A percentile compares a stretch with the other conserved stretches of the same genome.
These are phyloP conservation scores for Petaurus breviceps DNA, from an alignment of 2,113 vertebrate genomes.

Conservation along the genomic window DNA sequence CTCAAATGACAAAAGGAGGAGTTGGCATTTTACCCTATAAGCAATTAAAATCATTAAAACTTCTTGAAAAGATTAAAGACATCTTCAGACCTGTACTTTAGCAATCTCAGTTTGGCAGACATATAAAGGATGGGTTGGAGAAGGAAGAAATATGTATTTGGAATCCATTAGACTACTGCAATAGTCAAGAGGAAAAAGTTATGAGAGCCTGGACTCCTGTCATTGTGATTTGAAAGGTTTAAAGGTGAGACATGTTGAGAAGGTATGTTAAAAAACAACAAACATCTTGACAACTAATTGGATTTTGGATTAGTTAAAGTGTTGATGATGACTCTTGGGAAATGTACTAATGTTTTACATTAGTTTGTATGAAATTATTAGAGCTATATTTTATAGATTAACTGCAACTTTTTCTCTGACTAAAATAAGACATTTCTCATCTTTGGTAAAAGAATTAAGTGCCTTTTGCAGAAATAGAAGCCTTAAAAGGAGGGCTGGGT, in stretches of 20 bases:
- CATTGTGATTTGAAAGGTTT: background rate
- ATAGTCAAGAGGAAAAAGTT: background rate
- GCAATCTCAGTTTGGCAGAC: background rate
- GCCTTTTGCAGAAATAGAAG: background rate
- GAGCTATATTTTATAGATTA: background rate
- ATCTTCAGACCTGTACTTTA: background rate
- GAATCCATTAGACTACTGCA: background rate
- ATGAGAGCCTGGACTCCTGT: background rate
- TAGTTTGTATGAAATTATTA: background rate
- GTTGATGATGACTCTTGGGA: background rate
- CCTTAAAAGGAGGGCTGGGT: background rate
- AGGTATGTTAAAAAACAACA: background rate
- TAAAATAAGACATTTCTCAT: background rate
- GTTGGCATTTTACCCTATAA: background rate
- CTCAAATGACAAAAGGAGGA: background rate
- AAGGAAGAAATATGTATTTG: background rate
- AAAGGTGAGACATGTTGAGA: background rate
- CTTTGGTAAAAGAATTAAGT: background rate
- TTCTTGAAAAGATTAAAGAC: background rate
- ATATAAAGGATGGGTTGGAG: background rate
- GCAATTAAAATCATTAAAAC: background rate
- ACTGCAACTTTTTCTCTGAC: background rate
- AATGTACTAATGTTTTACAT: background rate
- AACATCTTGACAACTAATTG: background rate
- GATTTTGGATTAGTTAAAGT: background rate